A percentile compares a stretch with the other conserved stretches of the same genome.
Conservation (phyloP, 2,797 vertebrate species). For the Protosalanx chinensis region DNA sequence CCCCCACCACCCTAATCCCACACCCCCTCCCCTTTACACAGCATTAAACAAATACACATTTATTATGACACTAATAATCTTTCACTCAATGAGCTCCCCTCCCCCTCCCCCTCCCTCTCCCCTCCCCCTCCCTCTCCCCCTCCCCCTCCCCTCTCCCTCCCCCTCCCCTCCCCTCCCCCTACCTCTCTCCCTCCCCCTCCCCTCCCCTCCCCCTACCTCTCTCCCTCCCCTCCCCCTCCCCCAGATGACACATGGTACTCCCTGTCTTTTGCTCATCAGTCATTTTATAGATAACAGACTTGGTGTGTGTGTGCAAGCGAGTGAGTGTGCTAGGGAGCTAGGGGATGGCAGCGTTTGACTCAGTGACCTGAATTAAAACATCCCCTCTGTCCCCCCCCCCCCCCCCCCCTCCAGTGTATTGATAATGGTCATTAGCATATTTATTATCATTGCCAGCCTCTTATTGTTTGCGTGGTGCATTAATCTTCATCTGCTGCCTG, state of each 20-base stretch:
- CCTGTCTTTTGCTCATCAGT: constrained; percentile 53
- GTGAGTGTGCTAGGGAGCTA: constrained; percentile 11
- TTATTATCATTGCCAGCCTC: constrained; percentile 98
- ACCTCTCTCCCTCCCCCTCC: not conserved
- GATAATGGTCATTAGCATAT: constrained; percentile 99
- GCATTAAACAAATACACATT: constrained; percentile 63
- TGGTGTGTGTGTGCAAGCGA: constrained; percentile 22
- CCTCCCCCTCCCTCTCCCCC: constrained; percentile 34
- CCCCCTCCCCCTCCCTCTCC: constrained; percentile 24
- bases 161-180: not conserved
- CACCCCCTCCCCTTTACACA: constrained; percentile 42
- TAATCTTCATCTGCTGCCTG: constrained; percentile 98
- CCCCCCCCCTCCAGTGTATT: constrained; percentile 67
- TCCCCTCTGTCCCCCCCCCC: constrained; percentile 47
- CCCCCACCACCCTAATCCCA: constrained; percentile 7
- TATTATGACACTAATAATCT: constrained; percentile 69
- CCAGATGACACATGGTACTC: constrained; percentile 61
- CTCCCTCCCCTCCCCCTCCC: constrained; percentile 40
- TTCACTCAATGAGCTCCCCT: constrained; percentile 54
- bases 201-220: constrained; percentile 23
- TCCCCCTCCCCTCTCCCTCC: too few species aligned
- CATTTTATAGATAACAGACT: constrained; percentile 22
- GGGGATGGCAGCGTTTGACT: constrained; percentile 59
- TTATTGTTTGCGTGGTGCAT: constrained; percentile 96
- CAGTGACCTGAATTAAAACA: constrained; percentile 65